These are phyloP conservation scores for Cryptosula pallasiana DNA, from an alignment of 2,888 invertebrate species.

Conservation along the genomic window DNA sequence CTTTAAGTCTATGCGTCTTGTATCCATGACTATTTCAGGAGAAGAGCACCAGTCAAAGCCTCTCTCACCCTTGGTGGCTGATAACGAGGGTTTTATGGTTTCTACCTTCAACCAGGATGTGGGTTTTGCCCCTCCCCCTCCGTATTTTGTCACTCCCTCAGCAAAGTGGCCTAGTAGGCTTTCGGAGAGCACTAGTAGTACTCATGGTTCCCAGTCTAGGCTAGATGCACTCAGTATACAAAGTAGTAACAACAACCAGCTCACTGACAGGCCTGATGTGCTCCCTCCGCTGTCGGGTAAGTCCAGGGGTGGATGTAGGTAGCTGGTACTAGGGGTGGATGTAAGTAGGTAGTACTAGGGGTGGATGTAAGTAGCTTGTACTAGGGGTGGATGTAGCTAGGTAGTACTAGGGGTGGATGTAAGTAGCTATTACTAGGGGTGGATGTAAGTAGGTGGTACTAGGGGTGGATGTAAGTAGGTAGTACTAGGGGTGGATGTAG, in stretches of 20 bases:
- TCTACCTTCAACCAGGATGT: not conserved
- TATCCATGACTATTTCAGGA: too few relatives aligned
- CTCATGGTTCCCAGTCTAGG: not conserved
- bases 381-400: too few relatives aligned
- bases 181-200: constrained; percentile 1
- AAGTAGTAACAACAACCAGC: not conserved
- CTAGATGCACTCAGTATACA: not conserved
- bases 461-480: too few relatives aligned
- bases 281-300: not conserved
- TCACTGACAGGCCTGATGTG: not conserved
- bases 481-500: too few relatives aligned
- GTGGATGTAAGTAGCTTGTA: too few relatives aligned
- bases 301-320: not conserved
- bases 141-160: not conserved
- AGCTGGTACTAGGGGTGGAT: not conserved
- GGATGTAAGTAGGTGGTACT: too few relatives aligned
- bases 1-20: too few relatives aligned
- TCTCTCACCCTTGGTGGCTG: not conserved
- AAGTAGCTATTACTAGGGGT: too few relatives aligned
- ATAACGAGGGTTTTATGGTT: not conserved
- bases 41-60: not conserved
- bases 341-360: too few relatives aligned
- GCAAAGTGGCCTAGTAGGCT: not conserved
- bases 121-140: constrained; percentile 4
- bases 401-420: too few relatives aligned